Percentiles rank a stretch among this genome's conserved stretches.
Evolutionary conservation across 2,113 vertebrate genomes (phyloP).

Genomic region (Muntiacus muntjak): DNA sequence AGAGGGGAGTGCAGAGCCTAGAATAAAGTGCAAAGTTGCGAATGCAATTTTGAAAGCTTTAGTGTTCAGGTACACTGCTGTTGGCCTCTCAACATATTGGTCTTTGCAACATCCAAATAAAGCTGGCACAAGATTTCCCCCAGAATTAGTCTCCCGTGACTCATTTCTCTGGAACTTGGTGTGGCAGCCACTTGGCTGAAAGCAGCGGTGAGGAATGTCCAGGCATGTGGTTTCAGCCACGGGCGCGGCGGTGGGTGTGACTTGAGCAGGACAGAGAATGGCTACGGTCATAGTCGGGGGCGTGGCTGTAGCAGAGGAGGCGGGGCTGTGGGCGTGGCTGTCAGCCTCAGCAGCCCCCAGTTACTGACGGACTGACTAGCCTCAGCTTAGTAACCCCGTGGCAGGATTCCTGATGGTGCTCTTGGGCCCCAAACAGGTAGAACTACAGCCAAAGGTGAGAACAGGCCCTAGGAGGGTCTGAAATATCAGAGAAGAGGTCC

Average conservation of each 20-base stretch:
- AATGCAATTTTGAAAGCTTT: neutral
- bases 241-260: neutral
- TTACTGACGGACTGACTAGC: neutral
- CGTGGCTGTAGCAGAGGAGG: neutral
- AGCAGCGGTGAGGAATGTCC: constrained; percentile 15
- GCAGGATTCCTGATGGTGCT: neutral
- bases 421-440: neutral
- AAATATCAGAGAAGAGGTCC: neutral
- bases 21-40: too few relatives aligned
- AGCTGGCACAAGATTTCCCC: neutral
- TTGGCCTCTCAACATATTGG: neutral
- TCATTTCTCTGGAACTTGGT: constrained; percentile 50
- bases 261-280: neutral
- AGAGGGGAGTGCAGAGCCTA: neutral
- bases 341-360: neutral
- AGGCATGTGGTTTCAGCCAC: neutral
- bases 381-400: neutral
- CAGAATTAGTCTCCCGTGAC: neutral
- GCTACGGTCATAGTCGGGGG: neutral
- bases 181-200: constrained; percentile 39
- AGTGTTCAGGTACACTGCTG: neutral
- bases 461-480: neutral
- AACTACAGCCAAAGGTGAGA: neutral
- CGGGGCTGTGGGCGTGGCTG: neutral
- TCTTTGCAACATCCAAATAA: neutral